Evolutionary conservation across 1,140 invertebrate species (phyloP), one percentile per base, ranked within the genome.

Genomic region (Eufriesea mexicana): DNA sequence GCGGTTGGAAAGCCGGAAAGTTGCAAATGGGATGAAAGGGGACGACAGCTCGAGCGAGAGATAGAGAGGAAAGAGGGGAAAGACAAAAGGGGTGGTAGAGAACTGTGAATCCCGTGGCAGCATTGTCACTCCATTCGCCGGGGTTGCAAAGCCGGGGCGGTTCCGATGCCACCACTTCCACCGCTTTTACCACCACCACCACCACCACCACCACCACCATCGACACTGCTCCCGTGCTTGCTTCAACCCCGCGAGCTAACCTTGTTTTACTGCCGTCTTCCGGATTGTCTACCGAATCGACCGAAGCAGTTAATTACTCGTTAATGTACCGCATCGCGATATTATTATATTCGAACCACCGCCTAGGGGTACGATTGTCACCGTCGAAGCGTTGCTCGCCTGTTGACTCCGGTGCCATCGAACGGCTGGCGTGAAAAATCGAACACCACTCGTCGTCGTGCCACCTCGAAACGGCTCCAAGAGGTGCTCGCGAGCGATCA

Each of bases 201-300:
- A 71, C 64, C 79, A 49, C 61, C 66, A 72, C 42, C 71, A 66
- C 35, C 70, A 2, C 28, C 84, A 72, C 18, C 5, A 6, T 62
- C 62, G 28, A 18, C 10, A 23, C 55, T 23, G 57, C 47, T 54
- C 25, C 64, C 61, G 59, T 23, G 57, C 49, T 74, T 71, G 75
- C 76, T 83, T 78, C 85, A 87, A 87, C 83, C 87, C 88, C 79
- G 84, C 81, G 77, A 77, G 67, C 78, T 85, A 89, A 88, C 85
- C 90, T 89, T 91, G 90, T 91, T 91, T 91, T 90, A 91, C 86
- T 90, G 79, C 86, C 88, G 83, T 89, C 90, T 91, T 91, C 90
- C 90, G 90, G 90, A 89, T 90, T 86, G 79, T 85, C 87, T 83
- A 86, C 82, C 86, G 83, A 91, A 91, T 91, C 85, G 79, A 86